Base-by-base conservation (phyloP, 2,797 vertebrate species). In the Thamnophis elegans region DNA sequence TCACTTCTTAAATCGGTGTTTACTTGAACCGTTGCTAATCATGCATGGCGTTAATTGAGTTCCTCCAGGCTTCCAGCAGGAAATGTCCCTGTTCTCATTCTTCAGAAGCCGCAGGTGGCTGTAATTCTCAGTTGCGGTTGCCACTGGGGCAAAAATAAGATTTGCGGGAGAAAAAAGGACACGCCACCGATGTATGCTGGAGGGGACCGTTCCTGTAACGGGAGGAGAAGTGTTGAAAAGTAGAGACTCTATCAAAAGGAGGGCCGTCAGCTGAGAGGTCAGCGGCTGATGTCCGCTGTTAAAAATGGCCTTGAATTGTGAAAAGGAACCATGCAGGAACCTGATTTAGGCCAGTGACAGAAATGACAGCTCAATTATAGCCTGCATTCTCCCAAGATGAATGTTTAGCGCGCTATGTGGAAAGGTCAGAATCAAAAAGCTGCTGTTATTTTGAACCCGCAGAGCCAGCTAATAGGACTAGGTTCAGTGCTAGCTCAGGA, bases 41-140 rank as follows among this genome's bases (percentile, higher is more conserved):
- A 14, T 14, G 93, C 42, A n/a, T 86, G 51, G 93, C 89, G 13
- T 86, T 87, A 86, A 94, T 93, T 93, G 28, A 94, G 88, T 89
- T 26, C 73, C 28, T 12, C 56, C 92, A 68, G 14, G 13, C 92
- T 86, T 56, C 12, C 42, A 58, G 85, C 58, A 8, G 7, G 78
- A 93, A 93, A 91, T 2, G 91, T 73, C 85, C 89, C 89, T 87
- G 3, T 42, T 90, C 85, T 78, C 82, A 1, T 18, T 10, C 89
- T 93, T 36, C 87, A 86, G 47, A 59, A 4, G 86, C 91, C 59
- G 55, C 91, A 90, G 88, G 65, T n/a, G 93, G n/a, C 85, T 94
- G 36, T 88, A 85, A 93, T 51, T 87, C 92, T 58, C 87, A 91
- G n/a, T 73, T 92, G 91, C 60, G 58, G 78, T 0, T 95, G 42